phyloP scores from a whole-genome alignment of 2,113 vertebrate species.

The Pseudopodoces humilis region DNA sequence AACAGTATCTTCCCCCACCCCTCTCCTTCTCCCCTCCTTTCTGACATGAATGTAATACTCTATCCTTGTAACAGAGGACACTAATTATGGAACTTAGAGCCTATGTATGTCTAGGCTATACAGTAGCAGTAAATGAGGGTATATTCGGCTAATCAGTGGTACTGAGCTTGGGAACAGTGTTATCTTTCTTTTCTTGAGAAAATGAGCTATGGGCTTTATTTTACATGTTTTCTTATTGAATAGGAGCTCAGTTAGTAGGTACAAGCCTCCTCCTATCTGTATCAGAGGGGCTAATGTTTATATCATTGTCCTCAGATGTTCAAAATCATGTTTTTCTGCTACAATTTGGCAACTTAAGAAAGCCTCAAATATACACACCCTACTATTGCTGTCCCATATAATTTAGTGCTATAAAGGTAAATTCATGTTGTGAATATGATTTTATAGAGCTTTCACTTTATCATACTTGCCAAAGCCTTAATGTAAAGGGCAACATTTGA shows the following conservation, averaged over 20 bases:
- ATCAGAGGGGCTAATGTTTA: background rate
- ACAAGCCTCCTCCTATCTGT: constrained; percentile 1
- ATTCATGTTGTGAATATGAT: background rate
- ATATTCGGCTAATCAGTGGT: constrained; percentile 45
- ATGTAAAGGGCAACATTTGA: background rate
- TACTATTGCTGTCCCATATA: background rate
- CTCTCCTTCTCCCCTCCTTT: constrained; percentile 40
- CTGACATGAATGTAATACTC: constrained; percentile 58
- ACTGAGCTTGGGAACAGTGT: constrained; percentile 58
- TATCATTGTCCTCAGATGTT: background rate
- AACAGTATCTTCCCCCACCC: constrained; percentile 44
- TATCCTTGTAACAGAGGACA: constrained; percentile 37
- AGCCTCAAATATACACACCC: background rate
- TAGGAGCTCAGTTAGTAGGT: background rate
- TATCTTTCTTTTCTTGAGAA: constrained; percentile 67
- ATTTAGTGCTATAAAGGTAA: background rate
- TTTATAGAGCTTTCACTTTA: background rate
- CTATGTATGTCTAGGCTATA: constrained; percentile 40
- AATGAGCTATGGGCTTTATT: constrained; percentile 34
- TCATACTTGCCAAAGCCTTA: background rate
- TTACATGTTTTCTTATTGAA: constrained; percentile 17
- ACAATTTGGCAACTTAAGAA: background rate
- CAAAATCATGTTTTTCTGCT: background rate
- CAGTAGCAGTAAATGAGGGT: constrained; percentile 3
- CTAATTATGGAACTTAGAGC: constrained; percentile 61